These are phyloP conservation scores for Ophraella communa DNA, from an alignment of 2,888 invertebrate species.

Conservation along the genomic window DNA sequence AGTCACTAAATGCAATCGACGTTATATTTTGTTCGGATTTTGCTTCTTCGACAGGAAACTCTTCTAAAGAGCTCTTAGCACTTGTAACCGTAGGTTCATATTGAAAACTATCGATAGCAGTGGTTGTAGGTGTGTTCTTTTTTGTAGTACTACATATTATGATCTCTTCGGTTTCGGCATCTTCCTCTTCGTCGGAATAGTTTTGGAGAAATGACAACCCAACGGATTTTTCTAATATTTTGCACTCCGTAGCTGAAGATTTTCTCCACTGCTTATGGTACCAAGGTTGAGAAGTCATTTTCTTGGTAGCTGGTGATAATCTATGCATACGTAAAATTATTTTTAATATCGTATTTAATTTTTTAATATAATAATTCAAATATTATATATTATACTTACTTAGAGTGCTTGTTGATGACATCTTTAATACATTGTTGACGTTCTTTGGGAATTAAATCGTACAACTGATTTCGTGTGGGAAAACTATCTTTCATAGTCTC, in stretches of 20 bases:
- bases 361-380: too few relatives aligned
- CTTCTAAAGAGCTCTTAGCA: neutral
- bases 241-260: constrained; percentile 45
- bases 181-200: constrained; percentile 54
- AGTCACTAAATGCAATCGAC: neutral
- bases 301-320: constrained; percentile 26
- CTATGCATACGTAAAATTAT: constrained; percentile 11
- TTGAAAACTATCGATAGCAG: neutral
- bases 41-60: neutral
- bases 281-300: constrained; percentile 46
- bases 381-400: constrained; percentile 30
- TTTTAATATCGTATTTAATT: too few relatives aligned
- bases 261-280: constrained; percentile 49
- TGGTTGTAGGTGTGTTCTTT: constrained; percentile 15
- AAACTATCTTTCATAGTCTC: constrained; percentile 41
- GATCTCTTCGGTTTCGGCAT: constrained; percentile 43
- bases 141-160: constrained; percentile 32
- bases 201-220: constrained; percentile 55
- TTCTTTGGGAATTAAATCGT: constrained; percentile 44
- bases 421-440: constrained; percentile 41
- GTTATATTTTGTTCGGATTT: neutral
- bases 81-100: neutral
- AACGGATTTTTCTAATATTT: constrained; percentile 53
- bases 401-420: constrained; percentile 32
- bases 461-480: constrained; percentile 45